These are phyloP conservation scores for Toxostoma redivivum DNA, from an alignment of 2,113 vertebrate genomes.

Conservation along the genomic window DNA sequence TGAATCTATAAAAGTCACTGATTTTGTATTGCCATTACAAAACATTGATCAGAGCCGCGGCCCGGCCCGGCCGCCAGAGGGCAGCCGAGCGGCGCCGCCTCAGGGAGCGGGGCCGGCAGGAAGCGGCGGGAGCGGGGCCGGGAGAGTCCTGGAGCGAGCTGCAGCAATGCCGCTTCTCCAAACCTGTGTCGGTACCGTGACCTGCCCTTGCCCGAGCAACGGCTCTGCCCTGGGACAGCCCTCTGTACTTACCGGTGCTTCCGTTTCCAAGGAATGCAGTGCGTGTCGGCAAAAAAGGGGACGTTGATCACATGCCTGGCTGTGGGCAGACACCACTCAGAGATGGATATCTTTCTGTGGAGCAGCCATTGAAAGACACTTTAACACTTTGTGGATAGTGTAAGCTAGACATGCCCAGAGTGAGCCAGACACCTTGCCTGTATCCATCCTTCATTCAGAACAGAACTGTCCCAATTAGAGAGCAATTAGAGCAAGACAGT, in stretches of 20 bases:
- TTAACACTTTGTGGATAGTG: neutral
- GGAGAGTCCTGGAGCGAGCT: neutral
- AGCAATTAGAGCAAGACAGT: neutral
- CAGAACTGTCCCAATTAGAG: neutral
- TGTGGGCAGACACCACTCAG: neutral
- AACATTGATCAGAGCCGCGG: neutral
- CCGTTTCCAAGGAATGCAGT: neutral
- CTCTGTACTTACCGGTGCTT: neutral
- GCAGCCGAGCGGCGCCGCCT: neutral
- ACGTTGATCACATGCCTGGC: neutral
- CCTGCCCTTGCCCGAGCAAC: neutral
- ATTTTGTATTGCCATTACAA: neutral
- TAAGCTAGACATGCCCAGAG: neutral
- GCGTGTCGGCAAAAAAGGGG: neutral
- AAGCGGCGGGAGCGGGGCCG: neutral
- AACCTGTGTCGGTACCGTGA: rapidly evolving
- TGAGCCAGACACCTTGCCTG: neutral
- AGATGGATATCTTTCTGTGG: neutral
- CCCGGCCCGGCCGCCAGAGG: neutral
- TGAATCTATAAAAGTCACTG: neutral
- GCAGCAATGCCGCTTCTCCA: no score
- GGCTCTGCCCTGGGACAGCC: neutral
- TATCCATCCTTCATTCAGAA: neutral
- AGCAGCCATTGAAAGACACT: neutral
- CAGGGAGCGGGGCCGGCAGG: neutral